phyloP scores from a whole-genome alignment of 2,797 vertebrate species.

The Tragopan temminckii region DNA sequence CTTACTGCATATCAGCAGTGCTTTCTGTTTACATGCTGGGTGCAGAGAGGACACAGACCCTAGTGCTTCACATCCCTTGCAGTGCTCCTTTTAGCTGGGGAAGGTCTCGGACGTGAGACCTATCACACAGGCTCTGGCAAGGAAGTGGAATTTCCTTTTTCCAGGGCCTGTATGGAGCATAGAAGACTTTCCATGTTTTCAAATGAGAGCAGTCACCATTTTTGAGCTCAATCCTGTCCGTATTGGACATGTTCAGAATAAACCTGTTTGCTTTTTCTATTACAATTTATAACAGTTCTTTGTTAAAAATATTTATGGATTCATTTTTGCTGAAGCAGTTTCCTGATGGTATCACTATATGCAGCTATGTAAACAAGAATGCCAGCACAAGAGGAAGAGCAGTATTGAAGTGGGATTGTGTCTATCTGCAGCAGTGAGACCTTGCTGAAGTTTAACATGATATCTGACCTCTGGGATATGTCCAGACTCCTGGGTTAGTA shows the following conservation, averaged over 20 bases:
- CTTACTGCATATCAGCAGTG: neutral
- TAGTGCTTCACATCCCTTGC: neutral
- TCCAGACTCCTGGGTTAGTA: neutral
- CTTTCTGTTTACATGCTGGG: neutral
- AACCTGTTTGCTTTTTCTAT: neutral
- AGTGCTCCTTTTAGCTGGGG: neutral
- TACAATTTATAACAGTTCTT: neutral
- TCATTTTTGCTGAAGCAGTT: neutral
- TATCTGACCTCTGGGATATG: neutral
- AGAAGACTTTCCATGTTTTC: neutral
- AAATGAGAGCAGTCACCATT: neutral
- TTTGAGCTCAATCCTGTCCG: neutral
- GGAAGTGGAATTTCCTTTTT: neutral
- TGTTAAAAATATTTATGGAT: neutral
- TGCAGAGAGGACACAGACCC: accelerated
- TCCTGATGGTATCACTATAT: neutral
- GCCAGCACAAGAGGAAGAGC: neutral
- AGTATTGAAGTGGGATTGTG: neutral
- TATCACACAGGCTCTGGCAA: neutral
- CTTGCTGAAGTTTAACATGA: neutral
- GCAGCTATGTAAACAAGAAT: slow-evolving; percentile 22
- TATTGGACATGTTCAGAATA: neutral
- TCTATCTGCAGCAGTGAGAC: neutral
- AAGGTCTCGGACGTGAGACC: neutral
- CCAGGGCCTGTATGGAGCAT: neutral